These are phyloP conservation scores for Illadopsis cleaveri DNA, from an alignment of 2,113 vertebrate genomes.

Conservation along the genomic window DNA sequence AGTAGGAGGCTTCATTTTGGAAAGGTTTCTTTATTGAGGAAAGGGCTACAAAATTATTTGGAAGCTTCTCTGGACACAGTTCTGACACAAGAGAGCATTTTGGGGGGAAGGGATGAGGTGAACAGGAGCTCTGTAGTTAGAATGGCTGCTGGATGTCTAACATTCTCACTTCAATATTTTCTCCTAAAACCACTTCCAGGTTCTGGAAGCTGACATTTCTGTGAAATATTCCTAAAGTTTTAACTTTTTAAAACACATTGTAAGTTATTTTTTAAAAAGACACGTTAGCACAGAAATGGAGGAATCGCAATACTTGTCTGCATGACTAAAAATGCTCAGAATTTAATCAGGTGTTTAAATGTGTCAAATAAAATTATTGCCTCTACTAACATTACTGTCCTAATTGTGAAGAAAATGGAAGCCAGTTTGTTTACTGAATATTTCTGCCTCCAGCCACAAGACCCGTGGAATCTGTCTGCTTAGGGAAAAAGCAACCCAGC, in stretches of 20 bases:
- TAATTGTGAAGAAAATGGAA: not conserved
- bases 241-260: not conserved
- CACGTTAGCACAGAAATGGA: not conserved
- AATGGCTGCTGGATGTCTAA: not conserved
- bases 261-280: not conserved
- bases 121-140: not conserved
- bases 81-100: not conserved
- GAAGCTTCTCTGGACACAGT: not conserved
- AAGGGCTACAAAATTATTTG: not conserved
- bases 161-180: not conserved
- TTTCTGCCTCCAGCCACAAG: not conserved
- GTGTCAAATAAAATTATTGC: not conserved
- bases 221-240: not conserved
- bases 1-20: not conserved
- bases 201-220: not conserved
- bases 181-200: not conserved
- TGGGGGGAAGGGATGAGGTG: no score
- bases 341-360: not conserved
- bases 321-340: not conserved
- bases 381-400: not conserved
- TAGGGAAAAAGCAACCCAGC: not conserved
- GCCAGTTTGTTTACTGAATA: not conserved
- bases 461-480: not conserved
- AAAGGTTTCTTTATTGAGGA: not conserved
- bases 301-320: not conserved